Percentiles rank a stretch among this genome's conserved stretches.
phyloP scores from a whole-genome alignment of 1,140 invertebrate genomes.

The Paralvinella palmiformis region DNA sequence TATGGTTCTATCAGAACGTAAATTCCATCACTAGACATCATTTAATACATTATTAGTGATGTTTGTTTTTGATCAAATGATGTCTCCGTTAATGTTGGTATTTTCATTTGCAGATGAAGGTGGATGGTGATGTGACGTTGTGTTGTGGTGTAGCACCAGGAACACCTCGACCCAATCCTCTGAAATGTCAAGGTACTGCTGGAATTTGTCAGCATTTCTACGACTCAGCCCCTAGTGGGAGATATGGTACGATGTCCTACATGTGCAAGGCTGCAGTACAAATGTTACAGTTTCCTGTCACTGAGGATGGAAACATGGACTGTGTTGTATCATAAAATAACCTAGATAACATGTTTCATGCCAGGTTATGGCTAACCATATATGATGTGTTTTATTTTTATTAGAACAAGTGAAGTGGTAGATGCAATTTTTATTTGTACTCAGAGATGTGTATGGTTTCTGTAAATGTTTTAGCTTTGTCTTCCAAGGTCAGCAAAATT shows the following conservation, averaged over 20 bases:
- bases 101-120: constrained; percentile 60
- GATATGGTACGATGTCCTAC: constrained; percentile 95
- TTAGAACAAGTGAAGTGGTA: too few relatives aligned
- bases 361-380: too few relatives aligned
- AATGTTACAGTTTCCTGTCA: constrained; percentile 31
- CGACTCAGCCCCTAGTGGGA: constrained; percentile 93
- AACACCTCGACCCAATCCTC: constrained; percentile 1
- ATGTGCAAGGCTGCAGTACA: constrained; percentile 74
- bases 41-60: too few relatives aligned
- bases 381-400: too few relatives aligned
- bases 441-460: too few relatives aligned
- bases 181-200: constrained; percentile 76
- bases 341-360: too few relatives aligned
- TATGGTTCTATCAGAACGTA: too few relatives aligned
- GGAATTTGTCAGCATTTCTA: constrained; percentile 96
- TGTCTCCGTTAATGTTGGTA: neutral
- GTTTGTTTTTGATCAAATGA: neutral
- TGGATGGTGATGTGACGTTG: constrained; percentile 81
- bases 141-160: constrained; percentile 77
- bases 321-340: too few relatives aligned
- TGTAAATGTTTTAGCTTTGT: too few relatives aligned
- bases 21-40: too few relatives aligned
- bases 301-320: constrained; percentile 34
- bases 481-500: too few relatives aligned
- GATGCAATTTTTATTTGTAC: too few relatives aligned